Percentiles rank a stretch among this genome's conserved stretches.
Conservation (phyloP, 2,888 invertebrate genomes). For the Scaptomyza tumidula region DNA sequence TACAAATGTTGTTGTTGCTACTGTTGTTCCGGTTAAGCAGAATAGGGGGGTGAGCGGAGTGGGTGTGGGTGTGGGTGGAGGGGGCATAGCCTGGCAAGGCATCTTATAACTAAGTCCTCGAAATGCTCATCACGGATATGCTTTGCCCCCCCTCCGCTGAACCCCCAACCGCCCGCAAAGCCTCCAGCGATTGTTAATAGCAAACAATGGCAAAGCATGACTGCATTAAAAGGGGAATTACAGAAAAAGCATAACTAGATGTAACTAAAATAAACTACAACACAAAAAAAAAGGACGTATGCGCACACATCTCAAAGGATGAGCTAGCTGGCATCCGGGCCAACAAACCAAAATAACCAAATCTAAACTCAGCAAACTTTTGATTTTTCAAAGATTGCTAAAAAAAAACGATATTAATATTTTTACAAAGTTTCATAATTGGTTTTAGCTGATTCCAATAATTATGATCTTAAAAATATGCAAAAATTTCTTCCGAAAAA, state of each 20-base stretch:
- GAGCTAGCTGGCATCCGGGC: constrained; percentile 1
- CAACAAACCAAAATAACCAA: constrained; percentile 1
- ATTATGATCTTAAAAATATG: no score
- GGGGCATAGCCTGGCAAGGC: constrained; percentile 7
- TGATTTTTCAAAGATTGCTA: no score
- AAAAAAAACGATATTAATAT: no score
- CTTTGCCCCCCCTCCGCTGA: constrained; percentile 12
- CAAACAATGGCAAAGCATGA: constrained; percentile 64
- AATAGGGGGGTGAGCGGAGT: no score
- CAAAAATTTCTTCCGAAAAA: not conserved
- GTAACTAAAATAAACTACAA: constrained; percentile 1
- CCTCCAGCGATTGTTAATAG: constrained; percentile 35
- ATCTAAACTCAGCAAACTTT: no score
- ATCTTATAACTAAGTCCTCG: constrained; percentile 66
- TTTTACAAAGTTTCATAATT: no score
- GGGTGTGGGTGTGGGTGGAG: not conserved
- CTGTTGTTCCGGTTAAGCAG: constrained; percentile 9
- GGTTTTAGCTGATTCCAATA: no score
- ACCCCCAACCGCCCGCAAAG: constrained; percentile 1
- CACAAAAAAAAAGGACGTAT: constrained; percentile 5
- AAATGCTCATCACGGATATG: constrained; percentile 64
- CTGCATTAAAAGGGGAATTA: constrained; percentile 69
- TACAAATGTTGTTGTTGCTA: constrained; percentile 30
- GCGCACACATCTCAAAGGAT: not conserved
- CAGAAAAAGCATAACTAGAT: constrained; percentile 19